Evolutionary conservation across 2,113 vertebrate species (phyloP).

Genomic region (Terrapene triunguis): DNA sequence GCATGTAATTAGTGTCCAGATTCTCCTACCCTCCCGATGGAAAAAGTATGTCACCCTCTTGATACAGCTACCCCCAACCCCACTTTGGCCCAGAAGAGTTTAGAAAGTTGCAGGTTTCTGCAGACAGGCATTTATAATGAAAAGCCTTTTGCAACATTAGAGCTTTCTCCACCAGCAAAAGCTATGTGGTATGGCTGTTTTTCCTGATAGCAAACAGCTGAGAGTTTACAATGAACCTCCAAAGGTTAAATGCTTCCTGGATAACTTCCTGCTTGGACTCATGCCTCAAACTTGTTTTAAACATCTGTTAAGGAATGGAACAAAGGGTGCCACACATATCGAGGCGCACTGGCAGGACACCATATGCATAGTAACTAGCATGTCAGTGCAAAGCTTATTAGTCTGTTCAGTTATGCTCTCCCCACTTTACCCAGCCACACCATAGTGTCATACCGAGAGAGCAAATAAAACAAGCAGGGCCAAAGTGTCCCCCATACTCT

Average conservation of each 20-base stretch:
- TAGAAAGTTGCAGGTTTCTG: not conserved
- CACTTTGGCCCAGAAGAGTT: not conserved
- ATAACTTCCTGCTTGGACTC: slow-evolving; percentile 30
- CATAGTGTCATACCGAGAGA: not conserved
- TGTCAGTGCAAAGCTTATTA: not conserved
- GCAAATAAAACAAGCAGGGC: not conserved
- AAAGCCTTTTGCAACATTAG: not conserved
- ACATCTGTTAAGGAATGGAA: not conserved
- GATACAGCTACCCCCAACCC: too few species aligned
- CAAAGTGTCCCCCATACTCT: not conserved
- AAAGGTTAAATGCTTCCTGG: slow-evolving; percentile 39
- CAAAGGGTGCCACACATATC: not conserved
- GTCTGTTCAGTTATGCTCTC: not conserved
- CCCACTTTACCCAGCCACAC: too few species aligned
- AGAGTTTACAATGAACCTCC: not conserved
- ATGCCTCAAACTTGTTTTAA: not conserved
- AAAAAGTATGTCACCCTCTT: not conserved
- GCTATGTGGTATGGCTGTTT: not conserved
- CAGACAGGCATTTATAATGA: not conserved
- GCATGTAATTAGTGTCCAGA: too few species aligned
- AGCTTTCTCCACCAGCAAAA: not conserved
- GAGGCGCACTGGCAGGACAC: not conserved
- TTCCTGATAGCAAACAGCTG: not conserved
- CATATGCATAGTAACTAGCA: not conserved
- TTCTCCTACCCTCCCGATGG: too few species aligned